Percentiles rank a stretch among this genome's conserved stretches.
phyloP scores from a whole-genome alignment of 2,113 vertebrate species.

The Oceanites oceanicus region DNA sequence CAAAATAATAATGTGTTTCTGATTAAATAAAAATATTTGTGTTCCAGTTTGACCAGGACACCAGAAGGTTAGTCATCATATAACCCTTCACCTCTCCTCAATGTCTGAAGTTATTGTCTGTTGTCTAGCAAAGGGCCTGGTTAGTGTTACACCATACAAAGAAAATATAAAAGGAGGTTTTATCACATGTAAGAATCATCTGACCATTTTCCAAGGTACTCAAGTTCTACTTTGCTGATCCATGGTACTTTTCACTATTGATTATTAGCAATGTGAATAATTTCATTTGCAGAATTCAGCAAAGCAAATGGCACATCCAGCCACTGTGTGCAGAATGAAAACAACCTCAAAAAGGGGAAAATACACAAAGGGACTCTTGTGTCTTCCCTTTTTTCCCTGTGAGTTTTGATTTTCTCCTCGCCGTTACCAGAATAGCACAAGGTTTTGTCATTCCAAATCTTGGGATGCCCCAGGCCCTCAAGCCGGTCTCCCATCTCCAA shows the following conservation, averaged over 20 bases:
- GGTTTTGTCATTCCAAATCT: neutral
- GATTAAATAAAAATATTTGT: neutral
- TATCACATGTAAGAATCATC: neutral
- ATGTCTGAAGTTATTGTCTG: neutral
- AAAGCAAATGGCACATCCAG: neutral
- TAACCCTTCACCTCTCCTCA: neutral
- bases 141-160: neutral
- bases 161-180: neutral
- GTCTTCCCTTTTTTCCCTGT: neutral
- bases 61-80: neutral
- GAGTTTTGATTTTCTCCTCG: neutral
- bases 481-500: neutral
- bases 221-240: neutral
- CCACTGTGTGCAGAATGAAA: neutral
- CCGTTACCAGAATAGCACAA: neutral
- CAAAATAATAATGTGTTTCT: neutral
- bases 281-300: constrained; percentile 12
- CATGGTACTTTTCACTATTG: neutral
- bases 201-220: neutral
- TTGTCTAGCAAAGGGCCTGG: neutral
- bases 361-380: neutral
- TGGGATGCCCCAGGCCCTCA: neutral
- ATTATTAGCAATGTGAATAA: neutral
- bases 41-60: neutral
- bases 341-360: neutral